A percentile compares a stretch with the other conserved stretches of the same genome.
Evolutionary conservation across 2,113 vertebrate genomes (phyloP).

Genomic region (Hyaena hyaena): DNA sequence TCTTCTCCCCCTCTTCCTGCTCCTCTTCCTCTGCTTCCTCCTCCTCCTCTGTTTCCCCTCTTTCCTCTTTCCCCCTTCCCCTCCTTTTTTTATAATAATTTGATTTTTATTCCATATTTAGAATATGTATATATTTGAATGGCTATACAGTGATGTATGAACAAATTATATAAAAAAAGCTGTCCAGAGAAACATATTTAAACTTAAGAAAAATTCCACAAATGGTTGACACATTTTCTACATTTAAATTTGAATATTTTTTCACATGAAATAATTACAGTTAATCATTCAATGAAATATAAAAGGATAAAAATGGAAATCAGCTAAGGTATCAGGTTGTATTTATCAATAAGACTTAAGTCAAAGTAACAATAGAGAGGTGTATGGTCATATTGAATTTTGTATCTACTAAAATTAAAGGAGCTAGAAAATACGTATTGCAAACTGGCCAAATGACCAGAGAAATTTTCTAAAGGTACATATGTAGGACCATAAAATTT

Average conservation of each 20-base stretch:
- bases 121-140: not conserved
- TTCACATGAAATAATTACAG: not conserved
- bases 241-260: not conserved
- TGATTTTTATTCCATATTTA: constrained; percentile 6
- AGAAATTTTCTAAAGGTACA: not conserved
- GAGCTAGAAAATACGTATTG: not conserved
- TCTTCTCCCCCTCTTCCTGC: rapidly evolving
- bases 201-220: constrained; percentile 8
- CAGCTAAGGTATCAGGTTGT: not conserved
- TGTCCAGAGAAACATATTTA: not conserved
- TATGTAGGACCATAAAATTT: no score
- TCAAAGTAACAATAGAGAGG: not conserved
- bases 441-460: not conserved
- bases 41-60: no score
- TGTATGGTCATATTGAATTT: not conserved
- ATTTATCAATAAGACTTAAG: constrained; percentile 43
- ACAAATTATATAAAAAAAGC: not conserved
- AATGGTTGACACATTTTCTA: not conserved
- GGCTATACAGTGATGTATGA: not conserved
- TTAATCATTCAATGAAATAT: constrained; percentile 17
- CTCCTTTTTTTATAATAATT: not conserved
- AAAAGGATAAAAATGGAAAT: constrained; percentile 6
- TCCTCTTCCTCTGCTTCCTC: no score
- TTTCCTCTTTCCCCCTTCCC: no score
- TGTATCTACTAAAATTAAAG: constrained; percentile 17